A percentile compares a stretch with the other conserved stretches of the same genome.
Conservation (phyloP, 2,113 vertebrate genomes). For the Sterna hirundo region DNA sequence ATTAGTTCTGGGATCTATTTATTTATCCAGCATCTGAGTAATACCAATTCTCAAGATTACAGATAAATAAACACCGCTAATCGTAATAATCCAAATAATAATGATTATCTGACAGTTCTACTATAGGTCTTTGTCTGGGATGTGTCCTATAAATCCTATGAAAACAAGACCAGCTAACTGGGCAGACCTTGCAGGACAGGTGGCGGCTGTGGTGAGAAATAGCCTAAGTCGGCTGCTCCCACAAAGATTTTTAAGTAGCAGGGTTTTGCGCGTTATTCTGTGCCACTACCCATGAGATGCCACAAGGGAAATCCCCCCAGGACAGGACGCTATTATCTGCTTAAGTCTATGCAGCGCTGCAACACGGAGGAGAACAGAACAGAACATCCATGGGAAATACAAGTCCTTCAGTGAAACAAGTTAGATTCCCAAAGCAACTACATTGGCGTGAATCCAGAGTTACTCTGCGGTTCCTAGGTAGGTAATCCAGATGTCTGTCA, state of each 20-base stretch:
- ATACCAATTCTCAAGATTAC: neutral
- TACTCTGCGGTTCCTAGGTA: neutral
- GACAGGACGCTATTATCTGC: neutral
- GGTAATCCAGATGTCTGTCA: neutral
- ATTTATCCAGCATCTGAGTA: neutral
- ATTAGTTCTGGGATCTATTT: neutral
- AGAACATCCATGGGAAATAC: neutral
- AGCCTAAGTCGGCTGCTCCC: neutral
- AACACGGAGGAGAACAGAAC: neutral
- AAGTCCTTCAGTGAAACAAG: neutral
- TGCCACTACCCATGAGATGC: neutral
- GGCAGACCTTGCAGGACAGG: neutral
- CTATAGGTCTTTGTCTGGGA: neutral
- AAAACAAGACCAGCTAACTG: neutral
- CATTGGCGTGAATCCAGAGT: neutral
- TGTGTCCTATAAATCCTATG: neutral
- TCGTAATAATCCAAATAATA: conserved; percentile 27
- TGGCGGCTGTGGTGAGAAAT: neutral
- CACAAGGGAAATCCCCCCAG: neutral
- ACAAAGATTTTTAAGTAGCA: neutral
- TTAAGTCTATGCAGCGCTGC: neutral
- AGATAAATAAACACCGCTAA: conserved; percentile 18
- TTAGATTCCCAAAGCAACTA: neutral
- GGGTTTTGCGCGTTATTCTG: neutral
- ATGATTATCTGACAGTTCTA: neutral